Conservation (phyloP, 2,888 invertebrate genomes). For the Abscondita cerata region DNA sequence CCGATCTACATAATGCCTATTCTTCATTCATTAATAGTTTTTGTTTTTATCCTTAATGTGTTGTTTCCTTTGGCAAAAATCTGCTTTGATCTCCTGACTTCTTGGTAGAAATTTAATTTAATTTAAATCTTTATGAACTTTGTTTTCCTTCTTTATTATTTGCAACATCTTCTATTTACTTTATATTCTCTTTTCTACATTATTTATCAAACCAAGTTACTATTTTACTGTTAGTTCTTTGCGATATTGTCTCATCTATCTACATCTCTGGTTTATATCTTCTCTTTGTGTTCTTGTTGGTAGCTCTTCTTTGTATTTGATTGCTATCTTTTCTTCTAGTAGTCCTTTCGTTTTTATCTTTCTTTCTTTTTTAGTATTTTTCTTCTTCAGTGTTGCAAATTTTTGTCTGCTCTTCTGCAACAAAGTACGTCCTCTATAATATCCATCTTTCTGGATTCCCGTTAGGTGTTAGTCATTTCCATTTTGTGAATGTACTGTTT, state of each 20-base stretch:
- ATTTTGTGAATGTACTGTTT: no score
- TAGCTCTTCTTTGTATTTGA: not conserved
- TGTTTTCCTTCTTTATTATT: not conserved
- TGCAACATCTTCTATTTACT: not conserved
- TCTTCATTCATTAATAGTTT: not conserved
- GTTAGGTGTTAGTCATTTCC: constrained; percentile 21
- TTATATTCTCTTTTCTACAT: not conserved
- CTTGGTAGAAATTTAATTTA: not conserved
- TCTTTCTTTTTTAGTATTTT: not conserved
- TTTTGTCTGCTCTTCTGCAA: not conserved
- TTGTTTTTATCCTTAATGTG: not conserved
- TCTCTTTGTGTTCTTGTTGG: not conserved
- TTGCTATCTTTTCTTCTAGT: not conserved
- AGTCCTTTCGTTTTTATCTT: not conserved
- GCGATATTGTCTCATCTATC: not conserved
- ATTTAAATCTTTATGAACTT: not conserved
- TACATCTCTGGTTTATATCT: not conserved
- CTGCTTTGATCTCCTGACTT: not conserved
- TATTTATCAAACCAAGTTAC: not conserved
- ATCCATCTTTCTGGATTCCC: constrained; percentile 15
- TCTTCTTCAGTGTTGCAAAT: not conserved
- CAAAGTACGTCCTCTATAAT: not conserved
- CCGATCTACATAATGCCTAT: not conserved
- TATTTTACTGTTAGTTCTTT: not conserved
- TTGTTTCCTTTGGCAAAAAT: not conserved